Evolutionary conservation across 1,140 invertebrate species (phyloP).

Genomic region (Drosophila yakuba): DNA sequence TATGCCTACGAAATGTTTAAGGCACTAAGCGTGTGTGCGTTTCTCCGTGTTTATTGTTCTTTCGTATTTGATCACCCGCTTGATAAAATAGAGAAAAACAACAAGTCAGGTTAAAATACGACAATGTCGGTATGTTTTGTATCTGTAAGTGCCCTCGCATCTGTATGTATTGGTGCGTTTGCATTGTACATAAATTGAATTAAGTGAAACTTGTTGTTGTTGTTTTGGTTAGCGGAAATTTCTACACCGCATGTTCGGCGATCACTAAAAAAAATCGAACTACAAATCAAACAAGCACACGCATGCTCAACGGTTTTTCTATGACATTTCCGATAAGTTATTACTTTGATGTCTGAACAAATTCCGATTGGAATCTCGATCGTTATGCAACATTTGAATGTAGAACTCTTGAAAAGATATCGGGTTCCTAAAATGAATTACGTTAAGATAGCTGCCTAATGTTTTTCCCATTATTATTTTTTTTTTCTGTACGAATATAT

Average conservation of each 20-base stretch:
- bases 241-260: slow-evolving; percentile 47
- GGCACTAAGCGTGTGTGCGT: slow-evolving; percentile 22
- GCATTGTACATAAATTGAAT: slow-evolving; percentile 61
- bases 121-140: slow-evolving; percentile 11
- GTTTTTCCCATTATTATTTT: slow-evolving; percentile 34
- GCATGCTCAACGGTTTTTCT: slow-evolving; percentile 22
- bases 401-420: slow-evolving; percentile 7
- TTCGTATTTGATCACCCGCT: slow-evolving; percentile 70
- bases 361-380: slow-evolving; percentile 24
- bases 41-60: slow-evolving; percentile 61
- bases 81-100: slow-evolving; percentile 67
- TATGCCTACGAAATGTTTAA: slow-evolving; percentile 45
- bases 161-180: slow-evolving; percentile 16
- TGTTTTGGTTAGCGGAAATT: slow-evolving; percentile 52
- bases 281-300: slow-evolving; percentile 11
- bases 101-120: slow-evolving; percentile 40
- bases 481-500: background rate
- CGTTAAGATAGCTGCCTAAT: slow-evolving; percentile 18
- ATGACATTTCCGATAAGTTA: slow-evolving; percentile 15
- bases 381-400: slow-evolving; percentile 29
- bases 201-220: slow-evolving; percentile 56
- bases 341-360: slow-evolving; percentile 15
- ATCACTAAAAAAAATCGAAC: slow-evolving; percentile 31
- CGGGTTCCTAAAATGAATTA: slow-evolving; percentile 23
- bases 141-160: slow-evolving; percentile 12